Evolutionary conservation across 2,113 vertebrate genomes (phyloP), one percentile per base, ranked within the genome.

Genomic region (Phalacrocorax brasilianus): DNA sequence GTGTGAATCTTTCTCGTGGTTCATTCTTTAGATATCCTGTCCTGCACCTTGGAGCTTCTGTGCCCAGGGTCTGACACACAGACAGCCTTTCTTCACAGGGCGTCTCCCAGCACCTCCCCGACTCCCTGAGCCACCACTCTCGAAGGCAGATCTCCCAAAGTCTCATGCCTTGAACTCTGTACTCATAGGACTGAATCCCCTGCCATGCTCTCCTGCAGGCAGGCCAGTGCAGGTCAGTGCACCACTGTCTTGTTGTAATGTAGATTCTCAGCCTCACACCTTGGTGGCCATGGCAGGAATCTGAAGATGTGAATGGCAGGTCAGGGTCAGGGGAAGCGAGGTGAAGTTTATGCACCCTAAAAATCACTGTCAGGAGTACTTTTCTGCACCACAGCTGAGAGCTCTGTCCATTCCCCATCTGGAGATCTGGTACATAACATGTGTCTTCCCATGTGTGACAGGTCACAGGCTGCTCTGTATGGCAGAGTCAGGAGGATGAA

Each of bases 191-290:
- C 66, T 32, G 56, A 74, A 49, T 28, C 3, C 33, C 12, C 38
- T 3, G 5, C 8, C 52, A 9, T 42, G 27, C 27, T 80, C 6
- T 85, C 35, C 35, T 12, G 7, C 38, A 33, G 28, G 12, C 47
- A 72, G 19, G 23, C 52, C 72, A 40, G 30, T n/a, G 56, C 50
- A 50, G 19, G 23, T 47, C 72, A 40, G 30, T n/a, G 56, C 50
- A 50, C 12, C 52, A 35, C 14, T 23, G 30, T 23, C 38, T 74
- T 1, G 0, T 50, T 56, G 61, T 58, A 6, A 0, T 6, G 32
- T 4, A 21, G 26, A 19, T 61, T 79, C 79, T 86, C 58, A 83
- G 26, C 44, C 50, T 79, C 71, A 73, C 76, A 30, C 30, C 38
- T 33, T 44, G 83, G 38, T 58, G 73, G 56, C 67, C 70, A 28